Percentiles rank a stretch among this genome's conserved stretches.
Evolutionary conservation across 2,797 vertebrate species (phyloP).

Genomic region (Bufotes viridis): DNA sequence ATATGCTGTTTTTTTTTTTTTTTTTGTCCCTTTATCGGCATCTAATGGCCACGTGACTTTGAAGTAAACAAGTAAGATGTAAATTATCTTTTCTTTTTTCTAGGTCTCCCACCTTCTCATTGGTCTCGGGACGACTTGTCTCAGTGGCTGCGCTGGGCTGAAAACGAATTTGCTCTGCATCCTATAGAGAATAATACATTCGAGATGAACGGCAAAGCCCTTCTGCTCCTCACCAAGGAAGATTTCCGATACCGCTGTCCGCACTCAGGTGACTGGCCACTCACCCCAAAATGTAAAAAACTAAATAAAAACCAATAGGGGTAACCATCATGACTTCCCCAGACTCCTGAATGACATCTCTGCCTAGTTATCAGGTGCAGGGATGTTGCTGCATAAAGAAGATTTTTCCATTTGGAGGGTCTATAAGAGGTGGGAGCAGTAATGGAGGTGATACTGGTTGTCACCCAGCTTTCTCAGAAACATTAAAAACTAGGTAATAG

Average conservation of each 20-base stretch:
- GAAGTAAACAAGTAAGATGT: background rate
- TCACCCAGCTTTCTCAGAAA: background rate
- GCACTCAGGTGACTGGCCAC: slow-evolving; percentile 85
- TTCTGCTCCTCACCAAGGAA: slow-evolving; percentile 97
- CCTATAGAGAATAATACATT: slow-evolving; percentile 92
- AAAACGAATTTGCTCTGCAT: slow-evolving; percentile 92
- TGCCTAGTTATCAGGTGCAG: background rate
- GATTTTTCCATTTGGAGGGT: too few species aligned
- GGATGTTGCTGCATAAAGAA: too few species aligned
- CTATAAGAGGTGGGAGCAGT: background rate
- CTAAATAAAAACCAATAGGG: too few species aligned
- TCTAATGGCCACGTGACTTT: background rate
- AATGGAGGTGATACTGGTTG: background rate
- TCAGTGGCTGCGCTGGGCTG: slow-evolving; percentile 96
- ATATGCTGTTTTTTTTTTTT: too few species aligned
- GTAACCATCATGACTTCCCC: too few species aligned
- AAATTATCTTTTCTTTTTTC: slow-evolving; percentile 10
- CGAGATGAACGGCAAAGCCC: slow-evolving; percentile 98
- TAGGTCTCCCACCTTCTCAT: slow-evolving; percentile 91
- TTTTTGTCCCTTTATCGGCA: background rate
- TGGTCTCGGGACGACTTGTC: slow-evolving; percentile 95
- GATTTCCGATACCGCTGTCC: slow-evolving; percentile 96
- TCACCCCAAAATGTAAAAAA: background rate
- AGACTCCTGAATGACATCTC: background rate
- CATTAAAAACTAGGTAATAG: too few species aligned